These are phyloP conservation scores for Ahaetulla prasina DNA, from an alignment of 2,113 vertebrate genomes.

Conservation along the genomic window DNA sequence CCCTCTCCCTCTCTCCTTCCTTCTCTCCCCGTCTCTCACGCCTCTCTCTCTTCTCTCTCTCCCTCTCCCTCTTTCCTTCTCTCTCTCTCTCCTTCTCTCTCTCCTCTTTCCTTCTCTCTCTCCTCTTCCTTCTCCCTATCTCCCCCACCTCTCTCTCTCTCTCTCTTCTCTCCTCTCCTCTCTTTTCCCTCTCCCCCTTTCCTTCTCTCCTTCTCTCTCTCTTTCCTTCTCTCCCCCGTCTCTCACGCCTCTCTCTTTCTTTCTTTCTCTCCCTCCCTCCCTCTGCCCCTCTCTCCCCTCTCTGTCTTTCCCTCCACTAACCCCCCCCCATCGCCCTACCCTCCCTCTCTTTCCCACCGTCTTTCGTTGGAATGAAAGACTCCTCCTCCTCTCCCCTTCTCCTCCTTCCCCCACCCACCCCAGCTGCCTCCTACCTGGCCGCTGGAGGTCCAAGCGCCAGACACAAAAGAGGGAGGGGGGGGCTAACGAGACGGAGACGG, in stretches of 20 bases:
- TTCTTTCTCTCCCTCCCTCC: too few species aligned
- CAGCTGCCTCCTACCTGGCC: neutral
- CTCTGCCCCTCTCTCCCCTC: too few species aligned
- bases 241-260: too few species aligned
- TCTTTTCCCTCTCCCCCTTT: too few species aligned
- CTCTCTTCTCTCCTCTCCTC: too few species aligned
- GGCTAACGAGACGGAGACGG: too few species aligned
- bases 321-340: neutral
- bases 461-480: neutral
- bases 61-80: too few species aligned
- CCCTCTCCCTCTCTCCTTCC: too few species aligned
- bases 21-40: rapidly evolving
- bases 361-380: neutral
- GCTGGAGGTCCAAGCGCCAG: neutral
- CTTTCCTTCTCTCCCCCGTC: too few species aligned
- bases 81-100: too few species aligned
- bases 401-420: neutral
- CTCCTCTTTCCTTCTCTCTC: neutral
- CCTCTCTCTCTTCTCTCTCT: too few species aligned
- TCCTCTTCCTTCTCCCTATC: neutral
- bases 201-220: rapidly evolving
- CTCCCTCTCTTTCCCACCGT: neutral
- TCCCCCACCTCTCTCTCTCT: too few species aligned
- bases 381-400: neutral
- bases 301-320: neutral